phyloP scores from a whole-genome alignment of 1,140 invertebrate species.

The Achroia grisella region DNA sequence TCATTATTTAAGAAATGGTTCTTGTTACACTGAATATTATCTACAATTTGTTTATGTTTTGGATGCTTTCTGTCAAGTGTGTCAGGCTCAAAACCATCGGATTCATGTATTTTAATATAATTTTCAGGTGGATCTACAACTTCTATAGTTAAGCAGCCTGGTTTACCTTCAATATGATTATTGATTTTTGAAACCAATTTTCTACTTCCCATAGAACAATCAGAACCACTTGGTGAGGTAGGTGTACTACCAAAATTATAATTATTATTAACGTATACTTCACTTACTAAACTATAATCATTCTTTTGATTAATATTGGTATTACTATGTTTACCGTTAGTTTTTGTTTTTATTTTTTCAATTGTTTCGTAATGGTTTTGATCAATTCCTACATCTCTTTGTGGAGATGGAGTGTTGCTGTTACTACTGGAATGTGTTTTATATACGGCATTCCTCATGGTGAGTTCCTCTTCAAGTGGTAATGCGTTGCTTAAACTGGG shows the following conservation, averaged over 20 bases:
- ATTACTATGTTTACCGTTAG: conserved; percentile 13
- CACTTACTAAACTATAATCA: conserved; percentile 81
- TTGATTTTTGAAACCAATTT: conserved; percentile 64
- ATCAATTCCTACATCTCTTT: conserved; percentile 65
- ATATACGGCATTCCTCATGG: conserved; percentile 82
- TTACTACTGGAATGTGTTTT: conserved; percentile 74
- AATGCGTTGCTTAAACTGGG: conserved; percentile 80
- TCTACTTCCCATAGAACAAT: conserved; percentile 76
- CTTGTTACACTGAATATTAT: conserved; percentile 50
- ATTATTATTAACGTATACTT: conserved; percentile 86
- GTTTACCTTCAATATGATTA: conserved; percentile 74
- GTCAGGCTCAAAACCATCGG: conserved; percentile 87
- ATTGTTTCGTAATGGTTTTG: conserved; percentile 69
- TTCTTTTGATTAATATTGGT: conserved; percentile 20
- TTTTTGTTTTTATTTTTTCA: conserved; percentile 46
- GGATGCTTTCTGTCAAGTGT: conserved; percentile 87
- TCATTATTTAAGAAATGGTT: conserved; percentile 65
- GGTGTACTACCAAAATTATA: conserved; percentile 78
- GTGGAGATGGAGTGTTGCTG: conserved; percentile 75
- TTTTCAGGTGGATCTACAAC: conserved; percentile 83
- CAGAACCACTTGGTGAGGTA: conserved; percentile 76
- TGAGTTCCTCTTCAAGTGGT: conserved; percentile 85
- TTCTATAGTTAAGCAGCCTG: conserved; percentile 84
- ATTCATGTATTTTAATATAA: conserved; percentile 80
- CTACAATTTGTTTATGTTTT: conserved; percentile 68